phyloP scores from a whole-genome alignment of 2,113 vertebrate genomes.

The Thymallus thymallus region DNA sequence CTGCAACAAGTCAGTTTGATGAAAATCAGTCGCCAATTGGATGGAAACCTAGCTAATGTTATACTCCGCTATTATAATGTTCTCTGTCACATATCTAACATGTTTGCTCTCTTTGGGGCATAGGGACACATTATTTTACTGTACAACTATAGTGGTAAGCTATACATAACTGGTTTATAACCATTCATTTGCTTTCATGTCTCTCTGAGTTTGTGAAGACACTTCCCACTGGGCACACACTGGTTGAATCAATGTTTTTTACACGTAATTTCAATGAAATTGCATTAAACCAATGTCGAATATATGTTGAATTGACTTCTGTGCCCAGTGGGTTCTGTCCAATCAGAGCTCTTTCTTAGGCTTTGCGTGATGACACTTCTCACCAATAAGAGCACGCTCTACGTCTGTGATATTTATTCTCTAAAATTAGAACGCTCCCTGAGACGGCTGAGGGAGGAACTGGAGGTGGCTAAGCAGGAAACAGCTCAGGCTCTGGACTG shows the following conservation, averaged over 20 bases:
- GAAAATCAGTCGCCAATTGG: no score
- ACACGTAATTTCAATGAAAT: no score
- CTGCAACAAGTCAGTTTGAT: no score
- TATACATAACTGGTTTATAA: not conserved
- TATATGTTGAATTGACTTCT: no score
- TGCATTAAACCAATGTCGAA: no score
- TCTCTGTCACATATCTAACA: not conserved
- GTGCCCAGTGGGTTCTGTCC: not conserved
- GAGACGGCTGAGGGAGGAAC: slow-evolving; percentile 64
- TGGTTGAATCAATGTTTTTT: no score
- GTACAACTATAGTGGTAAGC: no score
- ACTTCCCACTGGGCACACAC: no score
- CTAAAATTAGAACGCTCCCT: slow-evolving; percentile 59
- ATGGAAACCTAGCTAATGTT: not conserved
- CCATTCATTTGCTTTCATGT: not conserved
- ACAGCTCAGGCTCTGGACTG: slow-evolving; percentile 73
- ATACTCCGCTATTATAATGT: not conserved
- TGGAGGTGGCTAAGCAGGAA: slow-evolving; percentile 69
- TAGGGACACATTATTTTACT: not conserved
- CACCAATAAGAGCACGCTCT: slow-evolving; percentile 22
- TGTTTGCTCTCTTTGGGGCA: not conserved
- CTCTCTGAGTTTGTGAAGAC: no score
- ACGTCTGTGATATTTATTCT: slow-evolving; percentile 13
- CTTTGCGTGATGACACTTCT: not conserved
- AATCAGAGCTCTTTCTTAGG: not conserved